Conservation (phyloP, 2,113 vertebrate genomes). For the Ochotona princeps region DNA sequence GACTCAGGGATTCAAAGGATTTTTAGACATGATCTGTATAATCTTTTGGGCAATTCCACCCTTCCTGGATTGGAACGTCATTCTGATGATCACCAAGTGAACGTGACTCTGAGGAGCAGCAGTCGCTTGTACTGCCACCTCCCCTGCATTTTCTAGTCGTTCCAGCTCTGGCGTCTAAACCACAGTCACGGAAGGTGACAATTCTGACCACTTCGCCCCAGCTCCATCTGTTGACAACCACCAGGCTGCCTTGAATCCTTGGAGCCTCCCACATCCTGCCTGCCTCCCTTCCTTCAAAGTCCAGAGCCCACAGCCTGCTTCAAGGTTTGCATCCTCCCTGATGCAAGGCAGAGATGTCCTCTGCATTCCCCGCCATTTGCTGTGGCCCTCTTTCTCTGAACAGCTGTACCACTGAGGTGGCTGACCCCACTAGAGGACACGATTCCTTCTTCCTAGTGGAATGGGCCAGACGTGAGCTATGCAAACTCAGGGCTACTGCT, state of each 20-base stretch:
- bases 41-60: neutral
- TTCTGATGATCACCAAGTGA: neutral
- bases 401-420: neutral
- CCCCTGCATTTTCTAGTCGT: slow-evolving; percentile 24
- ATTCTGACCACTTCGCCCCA: slow-evolving; percentile 73
- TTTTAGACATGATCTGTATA: neutral
- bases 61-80: neutral
- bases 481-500: rapidly evolving
- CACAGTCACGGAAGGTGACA: slow-evolving; percentile 53
- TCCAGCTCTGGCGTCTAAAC: slow-evolving; percentile 52
- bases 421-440: neutral
- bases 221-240: slow-evolving; percentile 69
- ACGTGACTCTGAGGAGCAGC: neutral
- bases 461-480: neutral
- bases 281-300: neutral
- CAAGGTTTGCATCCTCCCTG: neutral
- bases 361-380: neutral
- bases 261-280: slow-evolving; percentile 68
- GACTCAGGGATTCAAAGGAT: neutral
- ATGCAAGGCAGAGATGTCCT: neutral
- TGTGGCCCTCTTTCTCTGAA: neutral
- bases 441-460: neutral
- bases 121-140: slow-evolving; percentile 45
- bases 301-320: neutral
- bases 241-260: slow-evolving; percentile 53